Evolutionary conservation across 2,113 vertebrate species (phyloP), one percentile per base, ranked within the genome.

Genomic region (Tretioscincus oriximinensis): DNA sequence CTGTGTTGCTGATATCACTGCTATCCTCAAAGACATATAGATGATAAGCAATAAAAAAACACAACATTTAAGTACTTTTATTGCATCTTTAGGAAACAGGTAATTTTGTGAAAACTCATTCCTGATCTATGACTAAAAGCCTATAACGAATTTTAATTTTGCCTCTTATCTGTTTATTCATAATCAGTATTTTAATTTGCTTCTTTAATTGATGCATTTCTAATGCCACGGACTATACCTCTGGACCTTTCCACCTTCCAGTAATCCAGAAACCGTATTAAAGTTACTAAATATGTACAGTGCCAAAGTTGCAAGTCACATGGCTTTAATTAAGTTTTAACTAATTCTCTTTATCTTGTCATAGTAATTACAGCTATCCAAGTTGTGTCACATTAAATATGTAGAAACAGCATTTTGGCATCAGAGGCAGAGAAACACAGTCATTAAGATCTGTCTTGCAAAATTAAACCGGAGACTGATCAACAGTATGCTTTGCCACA

Each of bases 321-420:
- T 87, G 89, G 73, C 84, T 94, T 93, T 94, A 94, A 95, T 94
- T 94, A 94, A 90, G 84, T 89, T 94, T 95, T 94, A 93, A 92
- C 91, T 90, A 91, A 95, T 94, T 93, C 89, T 80, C 81, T 94
- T 93, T 93, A 93, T 94, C 92, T 93, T 91, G 89, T 93, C 90
- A 89, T 78, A 85, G 88, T 89, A 92, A 93, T 93, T 93, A 92
- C 79, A 88, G 91, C 86, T 87, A 68, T 93, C 87, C 80, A 87
- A 90, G 89, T 90, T 90, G 87, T 86, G 88, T 89, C 90, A 90
- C 80, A 90, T 90, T 94, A 92, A 80, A 90, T 90, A 90, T 81
- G 87, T 89, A 91, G 92, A 93, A 93, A 85, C 86, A 91, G 83
- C 82, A 90, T 84, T 76, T 90, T 89, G 82, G 78, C 87, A 86